phyloP scores from a whole-genome alignment of 2,797 vertebrate species.

The Sebastes elongatus region DNA sequence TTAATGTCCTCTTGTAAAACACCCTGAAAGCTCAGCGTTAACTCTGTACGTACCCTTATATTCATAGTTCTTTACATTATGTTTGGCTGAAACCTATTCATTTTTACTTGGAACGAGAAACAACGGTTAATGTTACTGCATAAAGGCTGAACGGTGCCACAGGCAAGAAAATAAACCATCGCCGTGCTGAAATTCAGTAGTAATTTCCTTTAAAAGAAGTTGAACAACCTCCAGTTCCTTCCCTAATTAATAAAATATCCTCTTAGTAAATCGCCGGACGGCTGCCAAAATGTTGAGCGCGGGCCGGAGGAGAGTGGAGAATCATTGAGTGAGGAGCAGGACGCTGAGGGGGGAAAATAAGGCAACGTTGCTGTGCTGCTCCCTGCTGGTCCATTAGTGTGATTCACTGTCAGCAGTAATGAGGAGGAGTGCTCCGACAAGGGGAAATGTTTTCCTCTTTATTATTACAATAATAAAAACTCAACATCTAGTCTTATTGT shows the following conservation, averaged over 20 bases:
- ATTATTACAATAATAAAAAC: slow-evolving; percentile 24
- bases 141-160: not conserved
- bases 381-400: slow-evolving; percentile 55
- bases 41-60: not conserved
- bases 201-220: slow-evolving; percentile 12
- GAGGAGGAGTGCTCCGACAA: not conserved
- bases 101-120: slow-evolving; percentile 2
- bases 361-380: slow-evolving; percentile 49
- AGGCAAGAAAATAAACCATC: slow-evolving; percentile 1
- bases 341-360: not conserved
- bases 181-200: not conserved
- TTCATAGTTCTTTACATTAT: slow-evolving; percentile 7
- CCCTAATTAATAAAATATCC: slow-evolving; percentile 46
- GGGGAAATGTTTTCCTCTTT: not conserved
- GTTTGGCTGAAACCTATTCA: slow-evolving; percentile 1
- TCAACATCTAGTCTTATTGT: slow-evolving; percentile 9
- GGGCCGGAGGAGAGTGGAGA: not conserved
- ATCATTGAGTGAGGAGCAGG: not conserved
- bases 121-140: not conserved
- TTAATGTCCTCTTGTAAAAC: slow-evolving; percentile 10
- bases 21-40: not conserved
- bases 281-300: not conserved
- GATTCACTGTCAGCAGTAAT: slow-evolving; percentile 9
- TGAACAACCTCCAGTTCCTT: slow-evolving; percentile 32
- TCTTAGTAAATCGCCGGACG: slow-evolving; percentile 24